Conservation (phyloP, 1,140 invertebrate species). For the Samia ricini region DNA sequence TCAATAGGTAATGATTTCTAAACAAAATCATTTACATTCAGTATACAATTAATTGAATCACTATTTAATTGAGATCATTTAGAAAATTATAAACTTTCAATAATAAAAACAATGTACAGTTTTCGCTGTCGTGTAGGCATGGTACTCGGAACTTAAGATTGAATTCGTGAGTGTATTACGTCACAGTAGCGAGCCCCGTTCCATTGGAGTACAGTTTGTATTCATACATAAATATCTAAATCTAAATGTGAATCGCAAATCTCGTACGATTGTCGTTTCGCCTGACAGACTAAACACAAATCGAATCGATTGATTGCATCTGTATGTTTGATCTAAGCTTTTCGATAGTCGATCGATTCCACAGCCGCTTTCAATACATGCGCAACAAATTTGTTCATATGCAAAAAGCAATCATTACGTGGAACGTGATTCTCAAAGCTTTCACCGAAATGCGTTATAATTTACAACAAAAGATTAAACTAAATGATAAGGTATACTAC, state of each 20-base stretch:
- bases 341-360: constrained; percentile 8
- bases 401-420: neutral
- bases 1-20: neutral
- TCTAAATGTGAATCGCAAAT: constrained; percentile 7
- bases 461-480: neutral
- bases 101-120: too few relatives aligned
- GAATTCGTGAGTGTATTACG: constrained; percentile 19
- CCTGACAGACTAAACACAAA: constrained; percentile 15
- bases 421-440: neutral
- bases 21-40: too few relatives aligned
- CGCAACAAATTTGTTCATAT: neutral
- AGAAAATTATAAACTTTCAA: too few relatives aligned
- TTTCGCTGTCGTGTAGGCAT: constrained; percentile 33
- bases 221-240: constrained; percentile 21
- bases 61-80: too few relatives aligned
- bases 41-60: neutral
- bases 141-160: constrained; percentile 24
- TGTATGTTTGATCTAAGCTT: constrained; percentile 21
- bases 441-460: neutral
- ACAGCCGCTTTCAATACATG: constrained; percentile 19
- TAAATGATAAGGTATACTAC: too few relatives aligned
- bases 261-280: constrained; percentile 5
- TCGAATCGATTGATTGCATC: constrained; percentile 17
- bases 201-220: constrained; percentile 24
- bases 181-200: constrained; percentile 8